phyloP scores from a whole-genome alignment of 1,140 invertebrate genomes.

The Drosophila guanche region DNA sequence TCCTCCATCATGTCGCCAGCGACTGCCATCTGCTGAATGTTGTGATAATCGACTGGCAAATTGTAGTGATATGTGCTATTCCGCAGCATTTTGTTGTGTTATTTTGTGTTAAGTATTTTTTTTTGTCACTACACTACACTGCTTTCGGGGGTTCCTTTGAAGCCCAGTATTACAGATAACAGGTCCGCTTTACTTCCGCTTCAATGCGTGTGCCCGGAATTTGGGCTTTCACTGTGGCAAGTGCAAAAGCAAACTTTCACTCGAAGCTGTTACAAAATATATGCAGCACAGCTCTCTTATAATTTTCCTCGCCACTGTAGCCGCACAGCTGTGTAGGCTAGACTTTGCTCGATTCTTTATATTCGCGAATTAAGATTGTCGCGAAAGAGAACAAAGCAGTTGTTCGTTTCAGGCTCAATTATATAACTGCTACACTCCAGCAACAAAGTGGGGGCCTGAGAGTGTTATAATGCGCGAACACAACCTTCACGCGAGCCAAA shows the following conservation, averaged over 20 bases:
- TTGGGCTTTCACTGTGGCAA: slow-evolving; percentile 56
- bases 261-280: slow-evolving; percentile 43
- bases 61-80: slow-evolving; percentile 74
- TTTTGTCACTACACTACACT: not conserved
- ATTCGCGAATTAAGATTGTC: slow-evolving; percentile 51
- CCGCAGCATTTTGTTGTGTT: slow-evolving; percentile 66
- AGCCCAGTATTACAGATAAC: slow-evolving; percentile 8
- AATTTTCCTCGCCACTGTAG: slow-evolving; percentile 6
- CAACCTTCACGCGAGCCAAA: slow-evolving; percentile 80
- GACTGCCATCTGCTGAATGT: slow-evolving; percentile 82
- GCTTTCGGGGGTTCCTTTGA: slow-evolving; percentile 1
- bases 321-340: not conserved
- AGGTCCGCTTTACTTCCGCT: slow-evolving; percentile 42
- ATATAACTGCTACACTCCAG: slow-evolving; percentile 65
- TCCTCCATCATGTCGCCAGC: slow-evolving; percentile 87
- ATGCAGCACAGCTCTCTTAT: slow-evolving; percentile 16
- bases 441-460: slow-evolving; percentile 12
- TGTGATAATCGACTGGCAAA: slow-evolving; percentile 78
- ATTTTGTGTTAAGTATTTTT: not conserved
- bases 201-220: slow-evolving; percentile 39
- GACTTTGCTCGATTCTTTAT: slow-evolving; percentile 49
- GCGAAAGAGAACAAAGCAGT: slow-evolving; percentile 59
- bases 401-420: slow-evolving; percentile 54
- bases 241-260: slow-evolving; percentile 67
- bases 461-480: slow-evolving; percentile 57